These are phyloP conservation scores for Sarcophaga rosellei DNA, from an alignment of 2,888 invertebrate species.

Conservation along the genomic window DNA sequence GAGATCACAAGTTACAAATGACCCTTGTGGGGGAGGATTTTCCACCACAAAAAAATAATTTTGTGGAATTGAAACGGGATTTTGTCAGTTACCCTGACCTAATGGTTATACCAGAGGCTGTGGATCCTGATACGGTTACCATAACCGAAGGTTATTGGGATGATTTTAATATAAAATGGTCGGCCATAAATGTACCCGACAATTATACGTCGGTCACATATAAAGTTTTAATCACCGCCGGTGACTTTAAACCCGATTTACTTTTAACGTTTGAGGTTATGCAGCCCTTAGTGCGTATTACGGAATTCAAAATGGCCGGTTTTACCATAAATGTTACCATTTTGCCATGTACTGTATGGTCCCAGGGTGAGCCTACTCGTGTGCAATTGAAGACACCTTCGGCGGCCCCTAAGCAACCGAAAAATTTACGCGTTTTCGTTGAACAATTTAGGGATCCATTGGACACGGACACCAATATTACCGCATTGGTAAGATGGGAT, in stretches of 20 bases:
- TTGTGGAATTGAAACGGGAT: constrained; percentile 75
- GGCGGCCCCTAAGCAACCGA: constrained; percentile 89
- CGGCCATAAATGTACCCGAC: constrained; percentile 87
- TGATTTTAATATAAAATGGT: constrained; percentile 92
- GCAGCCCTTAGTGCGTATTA: constrained; percentile 80
- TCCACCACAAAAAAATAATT: constrained; percentile 75
- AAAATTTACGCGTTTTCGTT: constrained; percentile 88
- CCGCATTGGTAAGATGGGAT: constrained; percentile 91
- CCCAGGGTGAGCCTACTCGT: constrained; percentile 85
- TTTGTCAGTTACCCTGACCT: constrained; percentile 77
- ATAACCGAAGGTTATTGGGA: constrained; percentile 88
- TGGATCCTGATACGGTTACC: constrained; percentile 85
- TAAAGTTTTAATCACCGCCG: constrained; percentile 73
- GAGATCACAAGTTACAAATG: not conserved
- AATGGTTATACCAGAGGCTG: constrained; percentile 88
- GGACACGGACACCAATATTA: constrained; percentile 77
- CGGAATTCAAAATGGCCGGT: constrained; percentile 83
- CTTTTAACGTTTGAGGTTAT: constrained; percentile 70
- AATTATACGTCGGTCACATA: constrained; percentile 92
- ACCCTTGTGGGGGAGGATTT: too few species aligned
- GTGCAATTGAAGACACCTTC: constrained; percentile 89
- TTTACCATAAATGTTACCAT: constrained; percentile 88
- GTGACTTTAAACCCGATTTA: constrained; percentile 40
- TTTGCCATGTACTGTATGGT: constrained; percentile 93
- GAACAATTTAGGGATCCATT: constrained; percentile 82